A percentile compares a stretch with the other conserved stretches of the same genome.
Conservation (phyloP, 2,113 vertebrate species). For the Clarias batrachus region DNA sequence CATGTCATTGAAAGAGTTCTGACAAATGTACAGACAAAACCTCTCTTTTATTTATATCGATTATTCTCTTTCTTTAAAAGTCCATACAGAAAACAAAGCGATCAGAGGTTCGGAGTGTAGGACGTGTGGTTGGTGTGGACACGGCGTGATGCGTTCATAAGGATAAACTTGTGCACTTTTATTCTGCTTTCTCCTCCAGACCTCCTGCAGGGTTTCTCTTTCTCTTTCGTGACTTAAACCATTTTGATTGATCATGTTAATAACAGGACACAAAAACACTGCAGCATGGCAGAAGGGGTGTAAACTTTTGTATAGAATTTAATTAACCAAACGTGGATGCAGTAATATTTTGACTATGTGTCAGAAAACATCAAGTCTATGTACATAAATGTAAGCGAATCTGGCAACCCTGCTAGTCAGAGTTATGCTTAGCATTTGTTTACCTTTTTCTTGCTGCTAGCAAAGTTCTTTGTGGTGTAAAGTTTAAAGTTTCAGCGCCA, state of each 20-base stretch:
- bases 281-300: not conserved
- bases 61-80: no score
- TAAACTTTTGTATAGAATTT: not conserved
- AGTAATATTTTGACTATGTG: not conserved
- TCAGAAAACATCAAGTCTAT: not conserved
- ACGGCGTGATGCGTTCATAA: no score
- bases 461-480: conserved; percentile 22
- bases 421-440: not conserved
- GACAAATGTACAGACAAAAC: no score
- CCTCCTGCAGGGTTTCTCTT: no score
- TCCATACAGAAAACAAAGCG: no score
- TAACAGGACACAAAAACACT: not conserved
- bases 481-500: not conserved
- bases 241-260: not conserved
- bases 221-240: no score
- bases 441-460: conserved; percentile 26
- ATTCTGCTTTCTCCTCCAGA: no score
- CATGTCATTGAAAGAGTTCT: no score
- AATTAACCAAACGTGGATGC: not conserved
- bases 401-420: conserved; percentile 18
- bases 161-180: no score
- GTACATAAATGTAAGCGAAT: not conserved
- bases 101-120: no score
- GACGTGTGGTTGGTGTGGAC: no score
- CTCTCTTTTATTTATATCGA: no score